These are phyloP conservation scores for Agonopterix subpropinquella DNA, from an alignment of 2,888 invertebrate species.

Conservation along the genomic window DNA sequence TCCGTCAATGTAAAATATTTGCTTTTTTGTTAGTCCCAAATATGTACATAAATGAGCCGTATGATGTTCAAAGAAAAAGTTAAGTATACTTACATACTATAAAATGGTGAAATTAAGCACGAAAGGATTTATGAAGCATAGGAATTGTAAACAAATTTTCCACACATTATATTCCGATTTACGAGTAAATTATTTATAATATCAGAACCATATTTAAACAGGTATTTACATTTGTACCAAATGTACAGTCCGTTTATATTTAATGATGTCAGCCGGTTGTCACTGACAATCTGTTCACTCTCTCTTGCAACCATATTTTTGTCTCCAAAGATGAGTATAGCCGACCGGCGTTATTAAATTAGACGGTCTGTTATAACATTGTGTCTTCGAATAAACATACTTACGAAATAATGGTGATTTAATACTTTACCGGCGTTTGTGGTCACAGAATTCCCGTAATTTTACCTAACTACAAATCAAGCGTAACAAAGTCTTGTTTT, in stretches of 20 bases:
- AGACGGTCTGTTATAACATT: slow-evolving; percentile 13
- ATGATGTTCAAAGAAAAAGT: too few species aligned
- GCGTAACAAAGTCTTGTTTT: slow-evolving; percentile 11
- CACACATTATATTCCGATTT: slow-evolving; percentile 6
- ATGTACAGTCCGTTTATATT: slow-evolving; percentile 13
- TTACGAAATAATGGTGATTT: slow-evolving; percentile 13
- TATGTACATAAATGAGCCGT: too few species aligned
- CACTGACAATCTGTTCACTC: too few species aligned
- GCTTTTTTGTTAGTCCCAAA: too few species aligned
- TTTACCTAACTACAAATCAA: slow-evolving; percentile 6
- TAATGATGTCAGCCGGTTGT: too few species aligned
- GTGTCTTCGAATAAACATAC: slow-evolving; percentile 29
- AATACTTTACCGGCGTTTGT: background rate
- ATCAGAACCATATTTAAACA: slow-evolving; percentile 6
- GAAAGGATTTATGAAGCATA: slow-evolving; percentile 54
- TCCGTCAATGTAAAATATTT: too few species aligned
- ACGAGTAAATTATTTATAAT: slow-evolving; percentile 1
- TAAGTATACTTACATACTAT: too few species aligned
- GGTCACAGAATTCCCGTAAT: background rate
- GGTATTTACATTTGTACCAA: slow-evolving; percentile 27
- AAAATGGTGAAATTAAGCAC: slow-evolving; percentile 32
- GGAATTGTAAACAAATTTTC: slow-evolving; percentile 27
- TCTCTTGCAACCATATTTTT: too few species aligned
- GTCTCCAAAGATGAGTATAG: too few species aligned
- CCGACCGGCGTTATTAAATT: too few species aligned